A percentile compares a stretch with the other conserved stretches of the same genome.
Conservation (phyloP, 2,888 invertebrate genomes). For the Poecilobothrus nobilitatus region DNA sequence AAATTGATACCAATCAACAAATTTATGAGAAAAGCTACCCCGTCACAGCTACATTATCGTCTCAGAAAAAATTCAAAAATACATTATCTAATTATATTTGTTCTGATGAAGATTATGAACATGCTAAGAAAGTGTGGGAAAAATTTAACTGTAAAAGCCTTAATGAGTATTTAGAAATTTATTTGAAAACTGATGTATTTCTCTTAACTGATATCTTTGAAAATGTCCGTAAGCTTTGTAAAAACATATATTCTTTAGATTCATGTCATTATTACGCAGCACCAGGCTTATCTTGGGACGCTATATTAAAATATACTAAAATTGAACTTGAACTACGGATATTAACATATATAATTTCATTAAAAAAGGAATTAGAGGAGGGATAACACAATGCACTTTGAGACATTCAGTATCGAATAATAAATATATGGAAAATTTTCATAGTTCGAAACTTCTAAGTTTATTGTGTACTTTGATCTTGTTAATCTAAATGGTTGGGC, state of each 20-base stretch:
- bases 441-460: no score
- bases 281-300: slow-evolving; percentile 30
- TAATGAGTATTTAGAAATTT: no score
- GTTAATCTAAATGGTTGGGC: slow-evolving; percentile 22
- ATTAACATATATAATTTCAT: slow-evolving; percentile 20
- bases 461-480: no score
- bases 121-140: no score
- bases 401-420: no score
- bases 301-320: slow-evolving; percentile 28
- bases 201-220: slow-evolving; percentile 32
- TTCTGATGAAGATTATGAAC: slow-evolving; percentile 15
- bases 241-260: slow-evolving; percentile 25
- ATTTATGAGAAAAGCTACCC: slow-evolving; percentile 11
- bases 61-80: slow-evolving; percentile 13
- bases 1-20: not conserved
- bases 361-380: no score
- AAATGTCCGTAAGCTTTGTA: slow-evolving; percentile 13
- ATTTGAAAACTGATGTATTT: no score
- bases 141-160: no score
- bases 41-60: slow-evolving; percentile 7
- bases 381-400: no score
- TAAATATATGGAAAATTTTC: no score
- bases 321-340: slow-evolving; percentile 17
- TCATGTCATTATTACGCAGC: slow-evolving; percentile 28
- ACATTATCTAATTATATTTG: slow-evolving; percentile 12